Conservation (phyloP, 35 echinoderm and acorn worm genomes). For the Hemicentrotus pulcherrimus region DNA sequence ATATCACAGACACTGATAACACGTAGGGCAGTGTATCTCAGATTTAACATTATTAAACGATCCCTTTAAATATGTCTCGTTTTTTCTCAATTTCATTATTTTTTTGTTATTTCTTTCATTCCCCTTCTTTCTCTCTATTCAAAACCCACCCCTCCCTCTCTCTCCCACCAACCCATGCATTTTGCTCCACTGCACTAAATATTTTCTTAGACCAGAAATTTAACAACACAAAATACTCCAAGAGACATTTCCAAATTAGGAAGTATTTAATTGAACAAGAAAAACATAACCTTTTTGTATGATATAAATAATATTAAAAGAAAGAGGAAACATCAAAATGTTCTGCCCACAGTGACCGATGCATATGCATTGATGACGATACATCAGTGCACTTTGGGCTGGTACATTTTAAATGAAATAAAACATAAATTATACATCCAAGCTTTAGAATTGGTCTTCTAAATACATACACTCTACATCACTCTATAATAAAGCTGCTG, state of each 20-base stretch:
- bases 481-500: not conserved
- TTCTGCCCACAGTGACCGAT: not conserved
- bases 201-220: not conserved
- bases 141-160: not conserved
- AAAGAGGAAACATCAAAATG: constrained; percentile 38
- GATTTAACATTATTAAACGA: too few relatives aligned
- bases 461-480: not conserved
- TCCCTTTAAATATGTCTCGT: too few relatives aligned
- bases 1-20: too few relatives aligned
- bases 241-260: constrained; percentile 37
- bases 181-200: not conserved
- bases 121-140: too few relatives aligned
- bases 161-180: not conserved
- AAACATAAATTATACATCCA: not conserved
- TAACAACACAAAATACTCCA: not conserved
- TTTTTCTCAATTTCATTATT: too few relatives aligned
- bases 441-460: not conserved
- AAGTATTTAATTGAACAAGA: constrained; percentile 53
- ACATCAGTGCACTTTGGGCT: not conserved
- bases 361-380: not conserved
- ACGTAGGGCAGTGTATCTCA: too few relatives aligned
- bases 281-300: constrained; percentile 44
- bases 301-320: constrained; percentile 45
- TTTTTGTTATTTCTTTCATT: too few relatives aligned
- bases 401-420: not conserved